A percentile compares a stretch with the other conserved stretches of the same genome.
Conservation (phyloP, 2,888 invertebrate genomes). For the Tipula lateralis region DNA sequence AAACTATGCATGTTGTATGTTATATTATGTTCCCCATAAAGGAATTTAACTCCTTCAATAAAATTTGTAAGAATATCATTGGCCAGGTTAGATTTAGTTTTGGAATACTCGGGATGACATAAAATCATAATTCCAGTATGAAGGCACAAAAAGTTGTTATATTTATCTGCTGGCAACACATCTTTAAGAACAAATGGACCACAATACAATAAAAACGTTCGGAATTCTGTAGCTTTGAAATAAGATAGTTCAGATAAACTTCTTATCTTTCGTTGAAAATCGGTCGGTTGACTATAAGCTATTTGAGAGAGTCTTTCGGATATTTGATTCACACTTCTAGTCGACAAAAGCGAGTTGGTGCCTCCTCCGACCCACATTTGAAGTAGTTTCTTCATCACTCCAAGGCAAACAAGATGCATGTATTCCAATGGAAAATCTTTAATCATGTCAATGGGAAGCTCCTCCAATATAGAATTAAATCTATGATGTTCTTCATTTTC, state of each 20-base stretch:
- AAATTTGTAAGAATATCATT: too few relatives aligned
- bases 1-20: too few relatives aligned
- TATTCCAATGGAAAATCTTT: slow-evolving; percentile 30
- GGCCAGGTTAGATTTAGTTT: too few relatives aligned
- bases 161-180: slow-evolving; percentile 32
- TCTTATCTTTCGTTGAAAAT: slow-evolving; percentile 37
- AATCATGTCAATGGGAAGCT: too few relatives aligned
- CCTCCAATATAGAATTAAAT: too few relatives aligned
- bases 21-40: too few relatives aligned
- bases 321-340: slow-evolving; percentile 19
- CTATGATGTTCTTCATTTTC: too few relatives aligned
- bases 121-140: slow-evolving; percentile 36
- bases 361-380: slow-evolving; percentile 29
- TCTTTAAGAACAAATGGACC: slow-evolving; percentile 37
- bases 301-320: slow-evolving; percentile 30
- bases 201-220: slow-evolving; percentile 35
- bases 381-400: too few relatives aligned
- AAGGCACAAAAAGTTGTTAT: slow-evolving; percentile 36
- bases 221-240: slow-evolving; percentile 36
- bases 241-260: slow-evolving; percentile 35
- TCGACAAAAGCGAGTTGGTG: background rate
- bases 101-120: slow-evolving; percentile 31
- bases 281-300: slow-evolving; percentile 33
- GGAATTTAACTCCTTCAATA: too few relatives aligned
- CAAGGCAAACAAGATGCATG: slow-evolving; percentile 35